phyloP scores from a whole-genome alignment of 1,140 invertebrate species.

The Drosophila tristis region DNA sequence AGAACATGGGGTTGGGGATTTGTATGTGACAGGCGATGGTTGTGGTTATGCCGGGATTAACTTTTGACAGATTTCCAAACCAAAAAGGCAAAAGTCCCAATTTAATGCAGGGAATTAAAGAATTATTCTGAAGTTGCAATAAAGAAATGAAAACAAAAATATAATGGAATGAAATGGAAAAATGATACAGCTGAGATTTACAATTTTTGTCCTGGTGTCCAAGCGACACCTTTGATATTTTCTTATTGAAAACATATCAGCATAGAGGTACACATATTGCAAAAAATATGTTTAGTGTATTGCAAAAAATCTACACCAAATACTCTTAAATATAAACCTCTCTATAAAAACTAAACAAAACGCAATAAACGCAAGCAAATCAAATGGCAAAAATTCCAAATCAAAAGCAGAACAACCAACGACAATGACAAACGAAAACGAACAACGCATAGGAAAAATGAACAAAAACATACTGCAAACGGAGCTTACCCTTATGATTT shows the following conservation, averaged over 20 bases:
- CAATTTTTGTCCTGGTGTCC: no score
- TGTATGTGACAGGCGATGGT: neutral
- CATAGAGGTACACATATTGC: neutral
- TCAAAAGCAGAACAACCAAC: constrained; percentile 23
- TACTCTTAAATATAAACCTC: constrained; percentile 1
- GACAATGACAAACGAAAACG: neutral
- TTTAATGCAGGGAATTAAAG: no score
- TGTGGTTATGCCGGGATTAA: neutral
- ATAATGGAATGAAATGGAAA: no score
- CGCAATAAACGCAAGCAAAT: constrained; percentile 5
- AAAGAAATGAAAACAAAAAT: no score
- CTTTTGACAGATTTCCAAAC: neutral
- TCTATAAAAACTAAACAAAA: constrained; percentile 19
- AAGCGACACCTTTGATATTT: no score
- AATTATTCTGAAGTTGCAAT: no score
- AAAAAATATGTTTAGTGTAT: neutral
- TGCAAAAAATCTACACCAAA: no score
- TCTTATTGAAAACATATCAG: no score
- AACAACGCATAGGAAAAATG: constrained; percentile 35
- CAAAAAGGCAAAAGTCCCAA: no score
- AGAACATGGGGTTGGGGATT: neutral
- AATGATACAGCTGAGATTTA: no score
- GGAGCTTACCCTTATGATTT: constrained; percentile 63
- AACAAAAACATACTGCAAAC: constrained; percentile 20
- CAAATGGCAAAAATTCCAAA: constrained; percentile 31